Evolutionary conservation across 2,797 vertebrate species (phyloP).

Genomic region (Zenarchopterus dispar): DNA sequence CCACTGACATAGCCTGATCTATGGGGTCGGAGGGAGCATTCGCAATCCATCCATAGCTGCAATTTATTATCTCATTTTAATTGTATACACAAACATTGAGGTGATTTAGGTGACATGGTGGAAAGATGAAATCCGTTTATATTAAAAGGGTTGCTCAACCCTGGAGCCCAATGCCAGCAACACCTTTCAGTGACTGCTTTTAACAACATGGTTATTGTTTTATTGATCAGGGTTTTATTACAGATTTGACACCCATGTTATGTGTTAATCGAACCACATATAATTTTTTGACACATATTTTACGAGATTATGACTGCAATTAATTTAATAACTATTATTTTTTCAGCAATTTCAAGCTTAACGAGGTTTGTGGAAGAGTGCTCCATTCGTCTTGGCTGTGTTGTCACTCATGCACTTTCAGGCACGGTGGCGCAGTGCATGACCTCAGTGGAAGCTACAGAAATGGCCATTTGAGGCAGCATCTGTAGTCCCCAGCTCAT

Average conservation of each 20-base stretch:
- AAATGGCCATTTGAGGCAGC: conserved; percentile 85
- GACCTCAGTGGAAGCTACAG: conserved; percentile 85
- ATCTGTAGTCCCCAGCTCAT: conserved; percentile 82
- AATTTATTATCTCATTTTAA: conserved; percentile 99
- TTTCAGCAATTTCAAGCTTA: conserved; percentile 86
- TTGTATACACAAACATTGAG: conserved; percentile 99
- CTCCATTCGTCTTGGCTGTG: conserved; percentile 88
- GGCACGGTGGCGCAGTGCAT: conserved; percentile 82
- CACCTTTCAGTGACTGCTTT: conserved; percentile 94
- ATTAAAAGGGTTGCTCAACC: conserved; percentile 99
- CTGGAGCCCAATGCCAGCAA: conserved; percentile 89
- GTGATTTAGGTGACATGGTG: conserved; percentile 99
- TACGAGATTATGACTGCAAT: conserved; percentile 93
- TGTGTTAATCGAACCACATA: conserved; percentile 97
- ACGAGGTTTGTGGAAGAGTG: conserved; percentile 86
- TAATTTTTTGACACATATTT: conserved; percentile 96
- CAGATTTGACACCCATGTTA: conserved; percentile 98
- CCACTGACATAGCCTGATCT: conserved; percentile 94
- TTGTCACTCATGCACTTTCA: conserved; percentile 86
- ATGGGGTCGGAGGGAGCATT: conserved; percentile 93
- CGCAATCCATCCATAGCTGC: conserved; percentile 95
- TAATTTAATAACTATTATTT: conserved; percentile 99
- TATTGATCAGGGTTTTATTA: conserved; percentile 99
- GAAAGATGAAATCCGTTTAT: conserved; percentile 99
- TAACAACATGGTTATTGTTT: conserved; percentile 99